Evolutionary conservation across 1,140 invertebrate species (phyloP).

Genomic region (Meloidogyne exigua): DNA sequence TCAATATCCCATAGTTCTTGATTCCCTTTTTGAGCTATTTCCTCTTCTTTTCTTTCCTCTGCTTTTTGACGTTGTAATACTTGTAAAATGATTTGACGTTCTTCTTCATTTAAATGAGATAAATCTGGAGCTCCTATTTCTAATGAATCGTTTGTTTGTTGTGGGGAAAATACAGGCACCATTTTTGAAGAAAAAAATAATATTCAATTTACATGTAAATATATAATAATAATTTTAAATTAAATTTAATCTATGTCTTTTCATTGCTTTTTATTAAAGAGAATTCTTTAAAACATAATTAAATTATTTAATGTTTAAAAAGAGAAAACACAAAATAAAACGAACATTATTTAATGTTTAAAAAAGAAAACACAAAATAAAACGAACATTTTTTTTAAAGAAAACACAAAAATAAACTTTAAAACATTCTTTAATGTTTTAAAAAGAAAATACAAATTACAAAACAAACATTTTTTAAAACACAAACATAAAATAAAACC

Average conservation of each 20-base stretch:
- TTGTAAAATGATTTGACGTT: constrained; percentile 91
- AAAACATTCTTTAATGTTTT: too few relatives aligned
- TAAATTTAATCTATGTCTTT: not conserved
- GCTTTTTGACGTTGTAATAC: constrained; percentile 92
- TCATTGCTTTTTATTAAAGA: not conserved
- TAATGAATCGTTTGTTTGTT: not conserved
- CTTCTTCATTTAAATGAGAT: constrained; percentile 93
- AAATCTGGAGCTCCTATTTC: constrained; percentile 76
- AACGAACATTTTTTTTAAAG: too few relatives aligned
- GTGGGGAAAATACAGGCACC: constrained; percentile 1
- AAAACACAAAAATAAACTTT: too few relatives aligned
- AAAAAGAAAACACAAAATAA: too few relatives aligned
- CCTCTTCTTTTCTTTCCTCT: constrained; percentile 90
- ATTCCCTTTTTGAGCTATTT: constrained; percentile 64
- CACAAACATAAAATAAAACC: too few relatives aligned
- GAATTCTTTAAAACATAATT: not conserved
- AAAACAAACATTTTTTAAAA: too few relatives aligned
- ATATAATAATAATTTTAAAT: not conserved
- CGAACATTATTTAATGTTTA: too few relatives aligned
- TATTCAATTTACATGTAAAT: not conserved
- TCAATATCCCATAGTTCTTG: constrained; percentile 62
- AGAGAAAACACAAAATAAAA: too few relatives aligned
- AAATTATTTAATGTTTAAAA: too few relatives aligned
- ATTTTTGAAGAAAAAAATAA: not conserved
- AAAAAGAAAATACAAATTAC: too few relatives aligned